Evolutionary conservation across 2,113 vertebrate species (phyloP).

Genomic region (Tachycineta bicolor): DNA sequence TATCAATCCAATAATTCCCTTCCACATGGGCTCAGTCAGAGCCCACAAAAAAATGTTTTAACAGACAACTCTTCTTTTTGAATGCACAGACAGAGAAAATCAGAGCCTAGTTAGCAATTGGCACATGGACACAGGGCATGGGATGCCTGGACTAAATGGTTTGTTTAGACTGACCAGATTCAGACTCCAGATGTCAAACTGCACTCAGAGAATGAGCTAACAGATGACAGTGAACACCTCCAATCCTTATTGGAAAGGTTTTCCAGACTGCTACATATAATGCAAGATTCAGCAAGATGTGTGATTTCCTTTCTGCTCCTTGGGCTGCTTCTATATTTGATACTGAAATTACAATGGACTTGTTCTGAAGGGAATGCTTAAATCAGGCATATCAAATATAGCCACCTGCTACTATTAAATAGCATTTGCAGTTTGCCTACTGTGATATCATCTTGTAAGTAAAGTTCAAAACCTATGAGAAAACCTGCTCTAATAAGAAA

Average conservation of each 20-base stretch:
- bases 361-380: not conserved
- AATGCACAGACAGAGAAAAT: not conserved
- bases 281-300: not conserved
- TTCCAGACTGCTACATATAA: not conserved
- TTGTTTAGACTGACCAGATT: not conserved
- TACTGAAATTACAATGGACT: not conserved
- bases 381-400: not conserved
- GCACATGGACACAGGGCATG: fast-evolving
- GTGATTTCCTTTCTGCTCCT: not conserved
- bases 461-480: not conserved
- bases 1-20: not conserved
- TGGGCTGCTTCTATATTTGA: not conserved
- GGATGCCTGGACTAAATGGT: not conserved
- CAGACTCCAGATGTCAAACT: not conserved
- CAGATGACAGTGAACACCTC: not conserved
- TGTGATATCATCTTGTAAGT: not conserved
- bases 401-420: not conserved
- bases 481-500: not conserved
- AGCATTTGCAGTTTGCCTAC: not conserved
- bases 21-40: not conserved
- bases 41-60: not conserved
- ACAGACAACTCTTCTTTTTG: not conserved
- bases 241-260: not conserved
- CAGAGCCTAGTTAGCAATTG: not conserved
- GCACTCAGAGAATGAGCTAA: not conserved